Base-by-base conservation (phyloP, 2,113 vertebrate genomes). In the Apodemus speciosus region DNA sequence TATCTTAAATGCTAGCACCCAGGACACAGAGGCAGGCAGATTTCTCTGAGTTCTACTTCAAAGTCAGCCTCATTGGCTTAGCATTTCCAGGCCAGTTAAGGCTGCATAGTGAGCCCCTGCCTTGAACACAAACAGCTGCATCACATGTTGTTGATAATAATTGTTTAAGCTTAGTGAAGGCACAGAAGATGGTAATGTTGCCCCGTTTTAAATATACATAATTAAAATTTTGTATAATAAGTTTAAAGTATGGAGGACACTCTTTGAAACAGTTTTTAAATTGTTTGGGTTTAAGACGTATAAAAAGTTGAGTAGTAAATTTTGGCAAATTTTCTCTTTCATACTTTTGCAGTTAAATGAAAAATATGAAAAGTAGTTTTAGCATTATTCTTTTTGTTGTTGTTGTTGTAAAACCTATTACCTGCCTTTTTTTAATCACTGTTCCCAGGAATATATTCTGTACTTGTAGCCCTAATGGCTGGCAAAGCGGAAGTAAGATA, bases 401-500 rank as follows among this genome's bases (percentile, higher is more conserved):
- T n/a, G n/a, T n/a, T n/a, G n/a, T 88, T 66, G 49, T 71, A 85
- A 94, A 27, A 58, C 58, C 14, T 94, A 8, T 95, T 85, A 77
- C 73, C 51, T 90, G 9, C 90, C 62, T 96, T 88, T 51, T 51
- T 51, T 51, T 51, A 51, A 84, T 94, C 35, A 88, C 77, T 94
- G 86, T 83, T 96, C 87, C 73, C 81, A 99, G 99, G 99, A 77
- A 98, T 99, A 95, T 98, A 98, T 95, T 99, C 99, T 0, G 98
- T 99, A 43, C 98, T 99, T 76, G 99, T 99, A 21, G 99, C 99
- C 38, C 98, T 99, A 1, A 99, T 99, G 99, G 99, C 99, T n/a
- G 99, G 99, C 66, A 99, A 99, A 97, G 99, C 99, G 53, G 99
- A 99, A 96, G 99, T 99, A 92, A 99, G 99, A 60, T 99, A 99